Evolutionary conservation across 2,113 vertebrate genomes (phyloP).

Genomic region (Limnothrissa miodon): DNA sequence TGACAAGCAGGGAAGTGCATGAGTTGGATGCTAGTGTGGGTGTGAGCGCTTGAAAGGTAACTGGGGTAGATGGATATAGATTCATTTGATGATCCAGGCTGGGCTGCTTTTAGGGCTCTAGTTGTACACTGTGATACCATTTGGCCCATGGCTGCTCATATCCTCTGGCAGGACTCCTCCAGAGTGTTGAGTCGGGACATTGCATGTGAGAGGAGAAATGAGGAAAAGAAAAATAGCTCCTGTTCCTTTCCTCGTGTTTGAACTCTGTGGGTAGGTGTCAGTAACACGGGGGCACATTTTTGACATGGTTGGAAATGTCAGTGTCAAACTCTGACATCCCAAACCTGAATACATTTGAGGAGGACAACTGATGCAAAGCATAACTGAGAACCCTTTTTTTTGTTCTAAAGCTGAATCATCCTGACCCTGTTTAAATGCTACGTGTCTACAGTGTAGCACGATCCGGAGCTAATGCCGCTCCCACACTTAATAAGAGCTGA

Average conservation of each 20-base stretch:
- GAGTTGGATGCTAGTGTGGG: neutral
- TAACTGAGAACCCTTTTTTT: neutral
- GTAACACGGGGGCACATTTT: neutral
- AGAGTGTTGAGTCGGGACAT: neutral
- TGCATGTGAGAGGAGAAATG: neutral
- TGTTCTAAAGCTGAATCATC: constrained; percentile 43
- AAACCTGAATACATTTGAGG: constrained; percentile 51
- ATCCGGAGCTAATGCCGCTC: neutral
- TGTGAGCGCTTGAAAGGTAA: neutral
- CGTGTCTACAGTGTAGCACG: neutral
- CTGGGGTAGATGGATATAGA: neutral
- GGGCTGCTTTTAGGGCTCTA: neutral
- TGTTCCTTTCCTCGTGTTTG: neutral
- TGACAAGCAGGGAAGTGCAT: neutral
- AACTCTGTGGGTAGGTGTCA: neutral
- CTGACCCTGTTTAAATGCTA: constrained; percentile 30
- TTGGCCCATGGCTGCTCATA: neutral
- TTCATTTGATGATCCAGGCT: neutral
- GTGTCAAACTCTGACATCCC: constrained; percentile 19
- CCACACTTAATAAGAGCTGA: neutral
- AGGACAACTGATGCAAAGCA: constrained; percentile 54
- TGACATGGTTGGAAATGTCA: neutral
- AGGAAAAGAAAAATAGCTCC: neutral
- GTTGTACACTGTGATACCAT: neutral
- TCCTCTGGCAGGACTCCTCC: neutral